These are phyloP conservation scores for Drosophila yakuba DNA, from an alignment of 1,140 invertebrate species.

Conservation along the genomic window DNA sequence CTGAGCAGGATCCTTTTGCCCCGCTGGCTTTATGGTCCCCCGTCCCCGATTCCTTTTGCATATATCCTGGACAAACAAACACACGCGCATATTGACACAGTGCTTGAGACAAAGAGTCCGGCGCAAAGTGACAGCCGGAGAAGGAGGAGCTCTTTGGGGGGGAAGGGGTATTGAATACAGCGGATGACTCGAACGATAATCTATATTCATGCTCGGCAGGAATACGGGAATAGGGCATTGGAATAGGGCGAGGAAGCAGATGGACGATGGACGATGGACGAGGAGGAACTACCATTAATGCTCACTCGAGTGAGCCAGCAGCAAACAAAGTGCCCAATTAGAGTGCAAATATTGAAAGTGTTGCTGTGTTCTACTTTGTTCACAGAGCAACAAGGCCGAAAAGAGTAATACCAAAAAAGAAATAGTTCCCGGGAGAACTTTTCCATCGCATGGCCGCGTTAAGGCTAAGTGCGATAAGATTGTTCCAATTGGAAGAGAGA, in stretches of 20 bases:
- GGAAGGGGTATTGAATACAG: neutral
- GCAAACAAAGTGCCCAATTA: conserved; percentile 74
- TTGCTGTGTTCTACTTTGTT: conserved; percentile 44
- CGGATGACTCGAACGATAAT: conserved; percentile 60
- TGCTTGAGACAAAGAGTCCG: conserved; percentile 67
- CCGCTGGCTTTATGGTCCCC: neutral
- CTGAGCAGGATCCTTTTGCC: conserved; percentile 22
- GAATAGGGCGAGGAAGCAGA: neutral
- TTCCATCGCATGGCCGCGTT: neutral
- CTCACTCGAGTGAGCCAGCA: conserved; percentile 46
- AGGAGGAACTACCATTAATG: conserved; percentile 49
- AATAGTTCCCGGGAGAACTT: conserved; percentile 27
- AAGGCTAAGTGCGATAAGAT: conserved; percentile 42
- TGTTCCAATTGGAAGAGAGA: neutral
- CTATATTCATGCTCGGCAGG: conserved; percentile 70
- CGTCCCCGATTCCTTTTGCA: conserved; percentile 26
- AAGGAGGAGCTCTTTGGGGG: neutral
- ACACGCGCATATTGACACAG: conserved; percentile 74
- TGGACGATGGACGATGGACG: too few species aligned
- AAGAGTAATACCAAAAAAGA: conserved; percentile 6
- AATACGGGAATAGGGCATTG: conserved; percentile 1
- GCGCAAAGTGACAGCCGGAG: conserved; percentile 30
- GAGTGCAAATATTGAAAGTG: conserved; percentile 81
- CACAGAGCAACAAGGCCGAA: conserved; percentile 7
- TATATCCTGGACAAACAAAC: conserved; percentile 70